Evolutionary conservation across 2,113 vertebrate species (phyloP).

Genomic region (Oreochromis aureus): DNA sequence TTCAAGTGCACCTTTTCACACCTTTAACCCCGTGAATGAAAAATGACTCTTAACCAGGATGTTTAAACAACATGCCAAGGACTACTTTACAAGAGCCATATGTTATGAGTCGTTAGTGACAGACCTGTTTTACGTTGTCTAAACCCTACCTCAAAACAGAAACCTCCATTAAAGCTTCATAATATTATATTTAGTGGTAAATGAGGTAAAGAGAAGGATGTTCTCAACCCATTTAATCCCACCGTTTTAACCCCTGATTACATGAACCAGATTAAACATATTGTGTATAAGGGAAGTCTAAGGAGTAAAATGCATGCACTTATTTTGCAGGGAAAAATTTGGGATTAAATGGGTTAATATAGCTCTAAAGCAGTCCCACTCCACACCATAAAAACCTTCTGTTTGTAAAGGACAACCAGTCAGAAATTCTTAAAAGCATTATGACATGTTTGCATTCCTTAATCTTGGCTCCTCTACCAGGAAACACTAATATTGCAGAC

Average conservation of each 20-base stretch:
- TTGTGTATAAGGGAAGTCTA: accelerated
- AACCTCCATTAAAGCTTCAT: not conserved
- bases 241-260: accelerated
- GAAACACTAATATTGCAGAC: not conserved
- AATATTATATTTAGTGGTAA: not conserved
- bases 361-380: not conserved
- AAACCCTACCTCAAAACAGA: not conserved
- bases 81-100: not conserved
- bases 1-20: not conserved
- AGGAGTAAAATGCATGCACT: not conserved
- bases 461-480: not conserved
- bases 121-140: not conserved
- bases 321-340: not conserved
- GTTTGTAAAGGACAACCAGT: not conserved
- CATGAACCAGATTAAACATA: not conserved
- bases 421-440: not conserved
- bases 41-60: not conserved
- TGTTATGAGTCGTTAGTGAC: not conserved
- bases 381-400: not conserved
- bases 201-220: not conserved
- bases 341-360: not conserved
- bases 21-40: not conserved
- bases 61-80: not conserved
- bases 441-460: not conserved
- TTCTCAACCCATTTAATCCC: not conserved